Evolutionary conservation across 2,888 invertebrate genomes (phyloP).

Genomic region (Calliphora vomitoria): DNA sequence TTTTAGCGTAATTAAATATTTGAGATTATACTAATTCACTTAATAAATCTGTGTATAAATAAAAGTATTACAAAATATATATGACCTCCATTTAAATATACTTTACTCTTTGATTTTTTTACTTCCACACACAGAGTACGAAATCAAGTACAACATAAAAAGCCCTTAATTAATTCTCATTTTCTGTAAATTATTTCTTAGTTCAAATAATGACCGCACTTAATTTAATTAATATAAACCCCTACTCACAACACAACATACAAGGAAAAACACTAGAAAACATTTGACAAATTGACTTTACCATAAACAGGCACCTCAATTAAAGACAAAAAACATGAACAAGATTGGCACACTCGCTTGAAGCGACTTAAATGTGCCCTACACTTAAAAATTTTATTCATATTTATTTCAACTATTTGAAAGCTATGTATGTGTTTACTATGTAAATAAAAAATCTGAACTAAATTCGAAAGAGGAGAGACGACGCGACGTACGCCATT

Average conservation of each 20-base stretch:
- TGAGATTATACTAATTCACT: neutral
- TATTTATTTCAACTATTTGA: too few species aligned
- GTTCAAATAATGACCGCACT: slow-evolving; percentile 65
- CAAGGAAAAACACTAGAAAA: slow-evolving; percentile 14
- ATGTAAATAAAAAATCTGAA: too few species aligned
- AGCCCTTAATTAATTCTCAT: slow-evolving; percentile 60
- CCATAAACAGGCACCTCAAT: slow-evolving; percentile 35
- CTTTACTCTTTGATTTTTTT: slow-evolving; percentile 5
- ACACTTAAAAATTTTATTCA: too few species aligned
- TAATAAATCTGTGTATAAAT: neutral
- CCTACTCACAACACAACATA: slow-evolving; percentile 9
- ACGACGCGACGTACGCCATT: too few species aligned
- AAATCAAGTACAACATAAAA: slow-evolving; percentile 1
- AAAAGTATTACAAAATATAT: slow-evolving; percentile 5
- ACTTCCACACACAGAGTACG: neutral
- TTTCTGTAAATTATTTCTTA: slow-evolving; percentile 68
- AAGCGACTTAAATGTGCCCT: too few species aligned
- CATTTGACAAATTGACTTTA: slow-evolving; percentile 64
- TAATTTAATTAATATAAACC: slow-evolving; percentile 62
- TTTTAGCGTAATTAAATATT: neutral
- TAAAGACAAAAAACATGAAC: neutral
- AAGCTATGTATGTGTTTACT: too few species aligned
- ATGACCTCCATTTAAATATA: slow-evolving; percentile 24
- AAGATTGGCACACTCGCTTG: too few species aligned
- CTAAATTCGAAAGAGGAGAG: too few species aligned